Conservation (phyloP, 2,797 vertebrate species). For the Girardinus metallicus region DNA sequence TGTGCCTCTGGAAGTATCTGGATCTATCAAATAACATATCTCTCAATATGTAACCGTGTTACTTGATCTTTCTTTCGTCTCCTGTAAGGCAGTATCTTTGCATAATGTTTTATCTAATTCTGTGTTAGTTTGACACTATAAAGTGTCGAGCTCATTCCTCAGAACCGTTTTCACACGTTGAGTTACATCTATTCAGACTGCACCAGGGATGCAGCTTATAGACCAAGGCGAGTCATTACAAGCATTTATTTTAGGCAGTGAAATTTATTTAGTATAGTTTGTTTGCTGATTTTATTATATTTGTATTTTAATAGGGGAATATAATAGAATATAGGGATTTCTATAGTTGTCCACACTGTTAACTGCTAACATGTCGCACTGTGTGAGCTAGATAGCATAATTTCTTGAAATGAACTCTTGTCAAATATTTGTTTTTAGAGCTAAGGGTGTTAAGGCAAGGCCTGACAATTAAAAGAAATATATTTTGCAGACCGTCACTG, state of each 20-base stretch:
- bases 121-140: slow-evolving; percentile 47
- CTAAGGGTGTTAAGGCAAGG: no score
- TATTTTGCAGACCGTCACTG: no score
- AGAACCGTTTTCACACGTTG: slow-evolving; percentile 23
- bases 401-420: no score
- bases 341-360: neutral
- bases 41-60: slow-evolving; percentile 64
- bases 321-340: no score
- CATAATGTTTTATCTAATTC: slow-evolving; percentile 57
- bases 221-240: neutral
- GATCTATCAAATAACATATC: slow-evolving; percentile 72
- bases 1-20: slow-evolving; percentile 60
- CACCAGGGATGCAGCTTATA: neutral
- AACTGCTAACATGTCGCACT: no score
- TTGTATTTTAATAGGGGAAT: neutral
- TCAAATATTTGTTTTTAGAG: no score
- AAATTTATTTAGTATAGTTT: neutral
- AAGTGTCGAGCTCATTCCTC: slow-evolving; percentile 46
- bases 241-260: neutral
- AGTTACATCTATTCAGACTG: slow-evolving; percentile 4
- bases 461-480: no score
- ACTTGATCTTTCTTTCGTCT: slow-evolving; percentile 66
- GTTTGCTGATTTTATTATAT: neutral
- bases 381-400: no score
- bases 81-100: slow-evolving; percentile 64